Evolutionary conservation across 2,113 vertebrate species (phyloP), one percentile per base, ranked within the genome.

Genomic region (Quiscalus mexicanus): DNA sequence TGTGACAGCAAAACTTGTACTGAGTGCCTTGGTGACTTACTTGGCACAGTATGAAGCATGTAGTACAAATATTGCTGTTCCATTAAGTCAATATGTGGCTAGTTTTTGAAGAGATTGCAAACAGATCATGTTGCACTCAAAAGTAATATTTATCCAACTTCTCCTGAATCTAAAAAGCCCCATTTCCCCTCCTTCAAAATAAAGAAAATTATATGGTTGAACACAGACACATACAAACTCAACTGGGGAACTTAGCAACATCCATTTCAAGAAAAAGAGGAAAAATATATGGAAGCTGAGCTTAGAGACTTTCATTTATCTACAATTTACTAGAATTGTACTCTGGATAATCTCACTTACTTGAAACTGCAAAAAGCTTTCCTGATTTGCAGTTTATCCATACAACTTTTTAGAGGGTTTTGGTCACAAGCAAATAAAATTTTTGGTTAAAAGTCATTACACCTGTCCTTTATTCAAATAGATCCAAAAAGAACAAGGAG

Each of bases 51-150:
- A 24, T 84, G 84, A 81, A 68, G 20, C 69, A 37, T 95, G 93
- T 95, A 92, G n/a, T 91, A 76, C 87, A 95, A 96, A 93, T 89
- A 94, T 31, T 84, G 53, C 58, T 87, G 37, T 56, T 89, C 68
- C 47, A 60, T 78, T 94, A 74, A 92, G 69, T 79, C 84, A 95
- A 41, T 27, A 79, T 84, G 77, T 21, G 62, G 73, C 87, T 53
- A 56, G 52, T 49, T 91, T 93, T 81, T 87, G 30, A 94, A 87
- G 52, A 81, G 39, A 28, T 87, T 80, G 12, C 45, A 71, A 76
- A 64, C 56, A 28, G 37, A 91, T 81, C 30, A 87, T 44, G 9
- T 25, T 75, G 22, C 39, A 49, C 41, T 68, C 52, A 71, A 68
- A 90, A 59, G 10, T 44, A 84, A 42, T 52, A 53, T 92, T 94